Evolutionary conservation across 2,888 invertebrate species (phyloP).

Genomic region (Polylopha cassiicola): DNA sequence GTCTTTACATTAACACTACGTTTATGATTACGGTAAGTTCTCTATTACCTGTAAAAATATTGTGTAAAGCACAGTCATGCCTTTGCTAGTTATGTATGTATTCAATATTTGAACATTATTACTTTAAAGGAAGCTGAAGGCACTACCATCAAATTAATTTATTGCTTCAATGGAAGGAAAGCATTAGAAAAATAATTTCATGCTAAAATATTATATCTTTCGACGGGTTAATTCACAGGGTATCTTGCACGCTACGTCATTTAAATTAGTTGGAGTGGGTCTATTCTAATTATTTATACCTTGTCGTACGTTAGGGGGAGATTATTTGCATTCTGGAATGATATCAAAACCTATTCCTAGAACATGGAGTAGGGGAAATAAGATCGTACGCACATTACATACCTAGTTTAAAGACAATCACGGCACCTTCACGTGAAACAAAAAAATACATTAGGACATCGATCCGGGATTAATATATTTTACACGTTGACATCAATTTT

Average conservation of each 20-base stretch:
- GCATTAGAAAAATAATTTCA: slow-evolving; percentile 70
- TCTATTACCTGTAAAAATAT: slow-evolving; percentile 74
- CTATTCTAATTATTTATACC: slow-evolving; percentile 42
- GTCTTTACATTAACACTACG: slow-evolving; percentile 65
- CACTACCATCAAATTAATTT: slow-evolving; percentile 72
- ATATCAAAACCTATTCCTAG: slow-evolving; percentile 28
- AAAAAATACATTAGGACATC: slow-evolving; percentile 26
- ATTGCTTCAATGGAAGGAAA: slow-evolving; percentile 70
- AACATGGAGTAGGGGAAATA: slow-evolving; percentile 14
- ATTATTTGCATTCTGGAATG: slow-evolving; percentile 52
- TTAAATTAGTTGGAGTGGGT: slow-evolving; percentile 30
- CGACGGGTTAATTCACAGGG: slow-evolving; percentile 51
- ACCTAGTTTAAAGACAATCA: slow-evolving; percentile 11
- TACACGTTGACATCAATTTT: slow-evolving; percentile 57
- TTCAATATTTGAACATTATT: slow-evolving; percentile 44
- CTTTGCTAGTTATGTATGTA: slow-evolving; percentile 56
- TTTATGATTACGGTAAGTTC: slow-evolving; percentile 71
- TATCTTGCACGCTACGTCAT: slow-evolving; percentile 51
- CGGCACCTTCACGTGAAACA: slow-evolving; percentile 13
- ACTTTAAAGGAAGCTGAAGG: slow-evolving; percentile 71
- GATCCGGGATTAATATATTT: slow-evolving; percentile 26
- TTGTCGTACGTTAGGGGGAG: slow-evolving; percentile 39
- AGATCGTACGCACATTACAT: slow-evolving; percentile 19
- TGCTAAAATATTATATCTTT: slow-evolving; percentile 58
- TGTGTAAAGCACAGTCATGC: slow-evolving; percentile 65